Evolutionary conservation across 2,113 vertebrate genomes (phyloP).

Genomic region (Panthera uncia): DNA sequence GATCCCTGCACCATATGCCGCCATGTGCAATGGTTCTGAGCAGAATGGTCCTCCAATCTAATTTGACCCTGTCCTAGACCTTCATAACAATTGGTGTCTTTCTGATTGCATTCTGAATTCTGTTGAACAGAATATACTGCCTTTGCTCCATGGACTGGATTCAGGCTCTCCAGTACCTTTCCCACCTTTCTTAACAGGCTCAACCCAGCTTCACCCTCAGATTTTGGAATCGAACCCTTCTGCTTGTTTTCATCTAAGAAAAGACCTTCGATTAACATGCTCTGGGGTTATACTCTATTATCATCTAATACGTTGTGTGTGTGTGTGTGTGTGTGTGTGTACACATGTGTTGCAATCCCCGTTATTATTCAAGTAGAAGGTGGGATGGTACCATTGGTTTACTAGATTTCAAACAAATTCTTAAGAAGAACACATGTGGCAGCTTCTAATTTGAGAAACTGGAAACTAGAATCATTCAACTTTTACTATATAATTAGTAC

Average conservation of each 20-base stretch:
- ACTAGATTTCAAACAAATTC: background rate
- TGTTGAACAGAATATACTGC: background rate
- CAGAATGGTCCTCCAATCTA: background rate
- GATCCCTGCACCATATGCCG: background rate
- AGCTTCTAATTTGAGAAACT: conserved; percentile 59
- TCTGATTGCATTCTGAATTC: background rate
- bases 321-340: background rate
- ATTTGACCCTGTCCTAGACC: background rate
- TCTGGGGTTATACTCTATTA: background rate
- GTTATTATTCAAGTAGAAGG: background rate
- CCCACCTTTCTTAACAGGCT: background rate
- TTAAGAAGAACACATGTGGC: background rate
- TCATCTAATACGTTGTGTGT: background rate
- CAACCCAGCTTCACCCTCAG: background rate
- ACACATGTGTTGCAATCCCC: background rate
- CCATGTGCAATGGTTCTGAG: background rate
- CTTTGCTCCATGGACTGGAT: background rate
- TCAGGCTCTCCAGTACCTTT: background rate
- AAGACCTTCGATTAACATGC: background rate
- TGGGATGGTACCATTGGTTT: background rate
- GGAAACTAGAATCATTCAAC: conserved; percentile 38
- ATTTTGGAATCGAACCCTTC: background rate
- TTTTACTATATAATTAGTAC: conserved; percentile 56
- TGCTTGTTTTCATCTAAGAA: background rate
- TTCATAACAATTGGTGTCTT: background rate